Conservation (phyloP, 2,797 vertebrate genomes). For the Lophius americanus region DNA sequence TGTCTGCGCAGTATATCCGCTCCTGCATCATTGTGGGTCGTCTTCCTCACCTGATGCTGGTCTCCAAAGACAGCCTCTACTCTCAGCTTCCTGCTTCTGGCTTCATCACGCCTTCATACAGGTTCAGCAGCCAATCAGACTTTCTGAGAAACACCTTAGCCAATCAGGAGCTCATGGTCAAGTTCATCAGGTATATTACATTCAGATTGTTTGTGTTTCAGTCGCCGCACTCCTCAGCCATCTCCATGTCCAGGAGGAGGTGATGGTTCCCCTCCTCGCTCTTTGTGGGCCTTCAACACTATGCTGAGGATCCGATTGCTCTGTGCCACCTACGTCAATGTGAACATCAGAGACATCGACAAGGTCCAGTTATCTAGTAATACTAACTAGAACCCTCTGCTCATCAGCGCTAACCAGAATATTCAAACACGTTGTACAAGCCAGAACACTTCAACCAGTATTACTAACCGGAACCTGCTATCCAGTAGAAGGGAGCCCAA, state of each 20-base stretch:
- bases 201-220: constrained; percentile 41
- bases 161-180: constrained; percentile 7
- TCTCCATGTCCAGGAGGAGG: constrained; percentile 80
- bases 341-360: constrained; percentile 86
- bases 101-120: constrained; percentile 84
- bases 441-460: too few species aligned
- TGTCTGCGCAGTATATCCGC: constrained; percentile 77
- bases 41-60: constrained; percentile 86
- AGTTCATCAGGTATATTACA: too few species aligned
- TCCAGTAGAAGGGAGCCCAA: too few species aligned
- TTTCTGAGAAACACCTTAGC: neutral
- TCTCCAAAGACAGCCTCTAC: constrained; percentile 85
- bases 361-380: constrained; percentile 60
- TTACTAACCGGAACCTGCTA: too few species aligned
- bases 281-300: constrained; percentile 84
- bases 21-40: constrained; percentile 82
- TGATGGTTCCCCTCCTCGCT: constrained; percentile 69
- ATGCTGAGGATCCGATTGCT: constrained; percentile 79
- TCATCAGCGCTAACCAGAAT: too few species aligned
- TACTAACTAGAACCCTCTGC: too few species aligned
- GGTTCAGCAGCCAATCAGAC: constrained; percentile 34
- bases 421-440: too few species aligned
- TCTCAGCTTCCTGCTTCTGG: constrained; percentile 82
- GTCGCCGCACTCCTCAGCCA: constrained; percentile 83
- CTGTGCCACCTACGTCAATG: constrained; percentile 86